Base-by-base conservation (phyloP, 2,113 vertebrate species). In the Myodes glareolus region DNA sequence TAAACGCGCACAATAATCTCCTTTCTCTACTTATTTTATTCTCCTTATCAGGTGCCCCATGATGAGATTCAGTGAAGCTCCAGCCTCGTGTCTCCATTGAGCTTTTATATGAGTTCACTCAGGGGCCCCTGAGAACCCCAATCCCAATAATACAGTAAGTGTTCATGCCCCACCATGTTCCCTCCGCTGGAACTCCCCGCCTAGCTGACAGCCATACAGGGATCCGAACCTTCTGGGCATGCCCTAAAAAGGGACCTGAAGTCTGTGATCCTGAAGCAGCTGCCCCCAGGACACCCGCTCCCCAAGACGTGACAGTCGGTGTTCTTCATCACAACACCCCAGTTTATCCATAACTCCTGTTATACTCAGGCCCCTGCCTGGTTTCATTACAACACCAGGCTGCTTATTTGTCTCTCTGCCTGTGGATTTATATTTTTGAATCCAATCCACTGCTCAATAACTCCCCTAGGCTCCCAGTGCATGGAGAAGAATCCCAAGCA, bases 21-120 rank as follows among this genome's bases (percentile, higher is more conserved):
- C 55, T 42, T 76, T 31, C n/a, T 75, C 50, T 67, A 13, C 13
- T 58, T 63, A 1, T 11, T 16, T 1, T 0, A 0, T 29, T 65
- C 7, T 70, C 19, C 63, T 29, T 3, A 58, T 4, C 2, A 7
- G 39, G 33, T 45, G 25, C 12, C 27, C 4, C 11, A 42, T 0
- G 4, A 1, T 13, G 47, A 67, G 9, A 1, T 13, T 11, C 17
- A 33, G 4, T 23, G 9, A 31, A 84, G 31, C 10, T 75, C 39
- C n/a, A 29, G 42, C 13, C 63, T 78, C 1, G 0, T 21, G n/a
- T 10, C 55, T 63, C 50, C 70, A 72, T 4, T 3, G 12, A 67
- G 25, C 65, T 82, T 63, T 9, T 10, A 10, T 5, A 77, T 42
- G 52, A 70, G 86, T 39, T 36, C 50, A 31, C 29, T 10, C 7